Base-by-base conservation (phyloP, 2,797 vertebrate genomes). In the Syngnathus rostellatus region DNA sequence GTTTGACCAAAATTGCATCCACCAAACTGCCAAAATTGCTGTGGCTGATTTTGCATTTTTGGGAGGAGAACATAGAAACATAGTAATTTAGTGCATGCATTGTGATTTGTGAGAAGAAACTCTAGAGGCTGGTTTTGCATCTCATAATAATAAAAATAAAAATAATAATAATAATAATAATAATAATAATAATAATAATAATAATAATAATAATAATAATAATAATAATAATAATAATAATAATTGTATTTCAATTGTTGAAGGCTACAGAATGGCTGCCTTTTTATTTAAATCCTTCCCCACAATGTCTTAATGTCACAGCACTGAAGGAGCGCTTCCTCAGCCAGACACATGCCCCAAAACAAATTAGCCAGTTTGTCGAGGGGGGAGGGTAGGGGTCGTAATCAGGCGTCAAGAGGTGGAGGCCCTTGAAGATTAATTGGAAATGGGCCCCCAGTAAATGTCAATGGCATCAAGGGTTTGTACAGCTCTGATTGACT, bases 341-440 rank as follows among this genome's bases (percentile, higher is more conserved):
- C 70, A 77, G 80, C 81, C 83, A 87, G 82, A 88, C 86, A 87
- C 81, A 84, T 81, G 84, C 86, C 85, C 89, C 90, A 90, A 90
- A 90, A 90, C 88, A 90, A 90, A 92, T 91, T 91, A 91, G 88
- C 86, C 82, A 87, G 87, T 90, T 91, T 90, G 88, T 90, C 75
- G 79, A 81, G 78, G 50, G 81, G 78, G 50, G 60, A 10, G 77
- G 55, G 78, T 78, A 81, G 71, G 62, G 74, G 86, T 86, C 74
- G 85, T 90, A 90, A 92, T 92, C 90, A 91, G 88, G 81, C 89
- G 89, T 86, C 88, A 90, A 89, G 87, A 89, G 85, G 88, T 89
- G 86, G 85, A 91, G 87, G 87, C 84, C 83, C 89, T 89, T 90
- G 90, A 91, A 92, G 90, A 90, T 92, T 92, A 92, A 92, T 92